Evolutionary conservation across 64 coral and sea anemone species (phyloP).

Genomic region (Trachythela sp.): DNA sequence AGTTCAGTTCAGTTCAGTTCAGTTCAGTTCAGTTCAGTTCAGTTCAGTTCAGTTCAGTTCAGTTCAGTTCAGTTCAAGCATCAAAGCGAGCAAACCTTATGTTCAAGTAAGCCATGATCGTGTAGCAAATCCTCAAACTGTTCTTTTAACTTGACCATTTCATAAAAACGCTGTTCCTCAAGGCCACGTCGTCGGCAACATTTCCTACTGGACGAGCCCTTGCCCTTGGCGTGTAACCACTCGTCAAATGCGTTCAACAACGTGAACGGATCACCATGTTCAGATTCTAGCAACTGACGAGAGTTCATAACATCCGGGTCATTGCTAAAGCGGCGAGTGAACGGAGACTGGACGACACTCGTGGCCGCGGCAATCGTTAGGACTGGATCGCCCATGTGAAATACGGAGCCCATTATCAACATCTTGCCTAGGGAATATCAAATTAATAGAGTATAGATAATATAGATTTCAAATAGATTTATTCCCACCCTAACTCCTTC

Average conservation of each 20-base stretch:
- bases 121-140: slow-evolving; percentile 55
- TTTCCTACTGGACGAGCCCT: slow-evolving; percentile 64
- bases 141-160: slow-evolving; percentile 48
- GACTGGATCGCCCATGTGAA: slow-evolving; percentile 89
- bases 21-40: too few relatives aligned
- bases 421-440: slow-evolving; percentile 45
- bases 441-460: background rate
- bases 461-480: too few relatives aligned
- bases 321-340: slow-evolving; percentile 73
- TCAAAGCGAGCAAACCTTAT: too few relatives aligned
- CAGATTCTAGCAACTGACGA: slow-evolving; percentile 73
- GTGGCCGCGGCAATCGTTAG: slow-evolving; percentile 84
- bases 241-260: slow-evolving; percentile 93
- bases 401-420: slow-evolving; percentile 92
- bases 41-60: background rate
- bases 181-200: slow-evolving; percentile 86
- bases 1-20: too few relatives aligned
- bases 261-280: slow-evolving; percentile 95
- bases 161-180: slow-evolving; percentile 77
- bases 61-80: background rate
- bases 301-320: slow-evolving; percentile 82
- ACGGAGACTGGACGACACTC: slow-evolving; percentile 98
- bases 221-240: slow-evolving; percentile 86
- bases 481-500: too few relatives aligned
- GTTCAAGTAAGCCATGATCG: background rate